Percentiles rank a stretch among this genome's conserved stretches.
These are phyloP conservation scores for Portunus trituberculatus DNA, from an alignment of 1,140 invertebrate species.

Conservation along the genomic window DNA sequence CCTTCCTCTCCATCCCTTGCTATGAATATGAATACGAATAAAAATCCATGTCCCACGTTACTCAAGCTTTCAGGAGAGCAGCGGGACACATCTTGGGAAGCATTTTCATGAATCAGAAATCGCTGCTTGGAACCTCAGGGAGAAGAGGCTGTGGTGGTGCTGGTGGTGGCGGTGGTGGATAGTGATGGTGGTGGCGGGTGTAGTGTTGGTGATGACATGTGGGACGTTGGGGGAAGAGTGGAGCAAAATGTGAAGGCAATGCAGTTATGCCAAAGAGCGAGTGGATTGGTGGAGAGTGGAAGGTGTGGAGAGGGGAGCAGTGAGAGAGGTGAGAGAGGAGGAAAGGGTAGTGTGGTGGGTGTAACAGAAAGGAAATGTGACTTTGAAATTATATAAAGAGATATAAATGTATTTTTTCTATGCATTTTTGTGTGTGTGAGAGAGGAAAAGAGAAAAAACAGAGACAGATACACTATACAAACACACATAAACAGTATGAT, in stretches of 20 bases:
- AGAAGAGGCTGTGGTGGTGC: neutral
- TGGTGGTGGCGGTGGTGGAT: neutral
- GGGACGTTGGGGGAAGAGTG: no score
- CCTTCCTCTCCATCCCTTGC: neutral
- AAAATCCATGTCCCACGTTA: neutral
- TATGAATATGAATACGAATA: neutral
- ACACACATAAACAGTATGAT: no score
- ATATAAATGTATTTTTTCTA: neutral
- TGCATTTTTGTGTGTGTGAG: no score
- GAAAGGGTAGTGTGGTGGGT: neutral
- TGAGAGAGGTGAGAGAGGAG: neutral
- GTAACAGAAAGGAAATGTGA: neutral
- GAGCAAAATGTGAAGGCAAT: no score
- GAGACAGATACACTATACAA: no score
- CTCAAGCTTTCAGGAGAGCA: neutral
- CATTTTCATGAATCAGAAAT: slow-evolving; percentile 14
- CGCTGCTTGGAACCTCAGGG: neutral
- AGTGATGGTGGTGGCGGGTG: no score
- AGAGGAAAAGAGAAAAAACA: no score
- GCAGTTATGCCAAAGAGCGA: no score
- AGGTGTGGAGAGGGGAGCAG: neutral
- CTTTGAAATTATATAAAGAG: neutral
- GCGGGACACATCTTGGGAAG: neutral
- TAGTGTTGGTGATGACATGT: no score
- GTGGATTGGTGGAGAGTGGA: neutral